Conservation (phyloP, 2,113 vertebrate genomes). For the Sorex fumeus region DNA sequence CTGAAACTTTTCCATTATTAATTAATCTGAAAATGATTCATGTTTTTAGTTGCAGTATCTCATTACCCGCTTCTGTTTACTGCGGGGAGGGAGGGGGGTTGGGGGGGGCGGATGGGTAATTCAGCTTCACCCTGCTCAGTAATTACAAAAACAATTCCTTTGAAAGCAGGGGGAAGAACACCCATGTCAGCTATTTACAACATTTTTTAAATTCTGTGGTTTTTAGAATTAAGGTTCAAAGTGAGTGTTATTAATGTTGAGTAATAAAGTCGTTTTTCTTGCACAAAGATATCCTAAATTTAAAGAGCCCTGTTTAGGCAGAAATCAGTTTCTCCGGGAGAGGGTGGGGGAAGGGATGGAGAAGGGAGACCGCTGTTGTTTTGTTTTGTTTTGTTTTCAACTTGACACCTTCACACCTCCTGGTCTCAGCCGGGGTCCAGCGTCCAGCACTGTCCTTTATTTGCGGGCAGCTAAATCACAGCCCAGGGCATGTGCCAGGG, state of each 20-base stretch:
- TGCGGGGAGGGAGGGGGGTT: neutral
- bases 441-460: constrained; percentile 53
- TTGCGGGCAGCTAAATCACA: constrained; percentile 58
- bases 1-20: constrained; percentile 87
- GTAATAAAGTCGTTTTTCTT: constrained; percentile 78
- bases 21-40: constrained; percentile 87
- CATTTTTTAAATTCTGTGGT: constrained; percentile 86
- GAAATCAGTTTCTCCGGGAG: constrained; percentile 52
- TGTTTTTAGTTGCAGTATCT: constrained; percentile 82
- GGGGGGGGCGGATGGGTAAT: constrained; percentile 37
- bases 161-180: constrained; percentile 72
- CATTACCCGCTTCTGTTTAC: constrained; percentile 81
- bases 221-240: constrained; percentile 83
- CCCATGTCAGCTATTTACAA: constrained; percentile 84
- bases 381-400: constrained; percentile 68
- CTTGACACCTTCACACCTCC: constrained; percentile 76
- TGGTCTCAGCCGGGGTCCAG: constrained; percentile 59
- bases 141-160: constrained; percentile 87
- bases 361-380: constrained; percentile 65
- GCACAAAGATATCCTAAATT: constrained; percentile 73
- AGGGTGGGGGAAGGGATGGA: constrained; percentile 27
- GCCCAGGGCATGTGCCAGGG: neutral
- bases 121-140: constrained; percentile 77
- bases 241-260: constrained; percentile 78
- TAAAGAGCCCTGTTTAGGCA: constrained; percentile 65